phyloP scores from a whole-genome alignment of 2,888 invertebrate genomes.

The Meta bourneti region DNA sequence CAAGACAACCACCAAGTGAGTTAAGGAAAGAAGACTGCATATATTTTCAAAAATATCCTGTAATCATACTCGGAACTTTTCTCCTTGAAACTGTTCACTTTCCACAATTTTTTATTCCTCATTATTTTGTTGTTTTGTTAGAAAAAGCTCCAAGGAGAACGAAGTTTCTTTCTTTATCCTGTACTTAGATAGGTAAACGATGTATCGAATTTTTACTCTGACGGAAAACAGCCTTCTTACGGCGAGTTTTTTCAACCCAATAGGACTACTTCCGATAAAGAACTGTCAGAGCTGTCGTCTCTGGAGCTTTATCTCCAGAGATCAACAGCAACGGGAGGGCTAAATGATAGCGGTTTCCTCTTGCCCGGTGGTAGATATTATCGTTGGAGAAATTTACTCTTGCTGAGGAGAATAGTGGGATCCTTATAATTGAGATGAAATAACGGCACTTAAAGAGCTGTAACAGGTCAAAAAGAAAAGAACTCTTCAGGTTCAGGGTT shows the following conservation, averaged over 20 bases:
- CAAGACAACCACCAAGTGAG: not conserved
- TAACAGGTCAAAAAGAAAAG: too few relatives aligned
- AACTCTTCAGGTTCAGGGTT: too few relatives aligned
- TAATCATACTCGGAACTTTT: not conserved
- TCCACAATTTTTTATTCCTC: not conserved
- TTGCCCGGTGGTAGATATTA: slow-evolving; percentile 23
- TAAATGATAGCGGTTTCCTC: slow-evolving; percentile 50
- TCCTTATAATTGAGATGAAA: slow-evolving; percentile 3
- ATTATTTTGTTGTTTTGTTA: not conserved
- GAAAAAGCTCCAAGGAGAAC: not conserved
- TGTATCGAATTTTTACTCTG: slow-evolving; percentile 55
- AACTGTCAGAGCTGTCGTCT: slow-evolving; percentile 57
- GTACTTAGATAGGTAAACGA: slow-evolving; percentile 12
- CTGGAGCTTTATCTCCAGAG: slow-evolving; percentile 47
- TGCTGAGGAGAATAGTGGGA: slow-evolving; percentile 22
- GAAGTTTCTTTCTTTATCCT: not conserved
- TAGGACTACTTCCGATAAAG: slow-evolving; percentile 60
- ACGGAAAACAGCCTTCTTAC: slow-evolving; percentile 48
- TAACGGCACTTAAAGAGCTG: too few relatives aligned
- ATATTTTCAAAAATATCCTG: not conserved
- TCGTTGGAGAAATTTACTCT: slow-evolving; percentile 17
- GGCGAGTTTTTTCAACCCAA: slow-evolving; percentile 54
- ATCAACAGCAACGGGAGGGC: slow-evolving; percentile 40
- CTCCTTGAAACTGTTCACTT: not conserved
- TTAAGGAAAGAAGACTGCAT: not conserved